Evolutionary conservation across 2,888 invertebrate species (phyloP), one percentile per base, ranked within the genome.

Genomic region (Pandemis corylana): DNA sequence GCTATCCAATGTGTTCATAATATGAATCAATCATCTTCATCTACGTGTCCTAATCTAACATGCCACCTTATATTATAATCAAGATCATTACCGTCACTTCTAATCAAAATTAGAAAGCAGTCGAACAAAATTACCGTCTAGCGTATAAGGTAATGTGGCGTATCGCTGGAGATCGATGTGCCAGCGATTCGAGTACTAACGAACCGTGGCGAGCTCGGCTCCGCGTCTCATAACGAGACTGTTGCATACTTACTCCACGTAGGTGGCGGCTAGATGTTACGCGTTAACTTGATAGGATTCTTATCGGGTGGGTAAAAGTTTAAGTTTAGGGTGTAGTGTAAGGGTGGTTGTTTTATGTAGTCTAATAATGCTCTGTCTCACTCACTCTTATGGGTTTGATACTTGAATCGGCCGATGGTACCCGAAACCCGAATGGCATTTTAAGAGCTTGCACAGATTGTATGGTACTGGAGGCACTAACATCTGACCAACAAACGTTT

Each of bases 161-260:
- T 75, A 68, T 72, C 75, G 68, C 36, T 41, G n/a, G 53, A 68
- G 68, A 76, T 68, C 76, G 68, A 72, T 72, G 68, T 71, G 71
- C 68, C 62, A 44, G 62, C 72, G 67, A 75, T 71, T 64, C 75
- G 41, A 61, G 64, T 68, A 59, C 76, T 76, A 76, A 76, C 76
- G 76, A 76, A 76, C 76, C 76, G 76, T 68, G 79, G 80, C 79
- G 83, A 81, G 83, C 85, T 84, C 82, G 82, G 85, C 82, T 84
- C 85, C 86, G 84, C 86, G 82, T 84, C 82, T 81, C 81, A 79
- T 88, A 87, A 88, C 88, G 85, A 89, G 84, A 78, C 77, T 74
- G 72, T 71, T 71, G 65, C 65, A 66, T 64, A 61, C 59, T 59
- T 72, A 66, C 49, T 7, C 20, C n/a, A 28, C 13, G 65, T 49